Conservation (phyloP, 2,113 vertebrate species). For the Paralichthys olivaceus region DNA sequence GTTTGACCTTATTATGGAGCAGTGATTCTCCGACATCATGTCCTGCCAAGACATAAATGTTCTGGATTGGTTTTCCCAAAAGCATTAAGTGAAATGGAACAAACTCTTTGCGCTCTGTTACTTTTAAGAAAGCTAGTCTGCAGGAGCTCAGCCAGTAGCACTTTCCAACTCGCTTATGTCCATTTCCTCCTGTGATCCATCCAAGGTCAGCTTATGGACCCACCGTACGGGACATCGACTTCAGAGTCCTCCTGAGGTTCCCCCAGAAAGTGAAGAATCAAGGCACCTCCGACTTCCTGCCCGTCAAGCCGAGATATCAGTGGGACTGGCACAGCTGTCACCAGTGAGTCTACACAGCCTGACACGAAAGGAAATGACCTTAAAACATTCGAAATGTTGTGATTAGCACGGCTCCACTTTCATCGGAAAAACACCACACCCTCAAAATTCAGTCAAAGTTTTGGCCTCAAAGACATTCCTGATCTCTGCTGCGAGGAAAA, state of each 20-base stretch:
- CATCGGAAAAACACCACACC: conserved; percentile 5
- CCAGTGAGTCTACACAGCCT: conserved; percentile 80
- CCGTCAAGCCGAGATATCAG: conserved; percentile 83
- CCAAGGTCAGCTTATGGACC: conserved; percentile 85
- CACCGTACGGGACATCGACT: conserved; percentile 79
- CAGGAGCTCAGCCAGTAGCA: conserved; percentile 37
- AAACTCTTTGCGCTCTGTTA: conserved; percentile 60
- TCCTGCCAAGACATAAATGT: conserved; percentile 73
- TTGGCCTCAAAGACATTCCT: not conserved
- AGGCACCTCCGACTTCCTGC: conserved; percentile 87
- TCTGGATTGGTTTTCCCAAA: conserved; percentile 71
- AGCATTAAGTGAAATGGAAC: conserved; percentile 67
- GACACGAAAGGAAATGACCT: not conserved
- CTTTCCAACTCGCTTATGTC: conserved; percentile 53
- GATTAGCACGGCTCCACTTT: not conserved
- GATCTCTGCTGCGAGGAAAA: not conserved
- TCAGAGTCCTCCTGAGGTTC: conserved; percentile 86
- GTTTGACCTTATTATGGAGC: conserved; percentile 49
- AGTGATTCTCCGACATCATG: conserved; percentile 48
- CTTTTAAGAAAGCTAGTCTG: conserved; percentile 32
- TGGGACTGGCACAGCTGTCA: conserved; percentile 92
- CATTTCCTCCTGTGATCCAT: conserved; percentile 40
- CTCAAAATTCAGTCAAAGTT: conserved; percentile 1
- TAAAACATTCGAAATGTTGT: not conserved
- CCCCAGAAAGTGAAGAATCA: conserved; percentile 88